Percentiles rank a stretch among this genome's conserved stretches.
These are phyloP conservation scores for Spea multiplicata DNA, from an alignment of 2,113 vertebrate species.

Conservation along the genomic window DNA sequence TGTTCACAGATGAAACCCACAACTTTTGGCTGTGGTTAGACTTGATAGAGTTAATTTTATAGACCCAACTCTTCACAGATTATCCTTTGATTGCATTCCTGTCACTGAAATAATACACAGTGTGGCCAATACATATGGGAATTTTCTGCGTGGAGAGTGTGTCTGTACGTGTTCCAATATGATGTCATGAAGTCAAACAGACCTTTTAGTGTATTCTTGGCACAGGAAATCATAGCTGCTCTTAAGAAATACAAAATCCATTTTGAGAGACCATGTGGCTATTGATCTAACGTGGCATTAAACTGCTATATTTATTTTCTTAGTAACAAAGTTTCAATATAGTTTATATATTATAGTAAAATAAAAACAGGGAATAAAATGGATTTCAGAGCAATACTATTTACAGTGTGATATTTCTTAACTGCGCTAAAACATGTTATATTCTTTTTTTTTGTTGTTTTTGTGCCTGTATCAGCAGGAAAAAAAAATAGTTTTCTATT, in stretches of 20 bases:
- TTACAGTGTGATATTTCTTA: conserved; percentile 13
- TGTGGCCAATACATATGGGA: conserved; percentile 46
- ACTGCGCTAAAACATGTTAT: neutral
- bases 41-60: conserved; percentile 27
- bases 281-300: conserved; percentile 47
- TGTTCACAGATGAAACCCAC: neutral
- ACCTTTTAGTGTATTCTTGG: conserved; percentile 44
- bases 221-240: conserved; percentile 35
- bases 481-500: too few relatives aligned
- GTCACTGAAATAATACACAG: conserved; percentile 49
- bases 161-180: conserved; percentile 48
- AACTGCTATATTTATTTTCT: conserved; percentile 47
- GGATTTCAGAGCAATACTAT: neutral
- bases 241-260: conserved; percentile 48
- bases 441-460: neutral
- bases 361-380: conserved; percentile 8
- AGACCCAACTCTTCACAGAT: conserved; percentile 42
- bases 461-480: too few relatives aligned
- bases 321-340: conserved; percentile 26
- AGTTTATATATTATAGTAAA: conserved; percentile 25
- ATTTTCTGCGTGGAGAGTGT: conserved; percentile 52
- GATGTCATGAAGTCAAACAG: conserved; percentile 54
- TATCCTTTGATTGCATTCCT: conserved; percentile 45
- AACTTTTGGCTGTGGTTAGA: conserved; percentile 29
- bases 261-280: conserved; percentile 50